Evolutionary conservation across 2,797 vertebrate genomes (phyloP).

Genomic region (Psittacula echo): DNA sequence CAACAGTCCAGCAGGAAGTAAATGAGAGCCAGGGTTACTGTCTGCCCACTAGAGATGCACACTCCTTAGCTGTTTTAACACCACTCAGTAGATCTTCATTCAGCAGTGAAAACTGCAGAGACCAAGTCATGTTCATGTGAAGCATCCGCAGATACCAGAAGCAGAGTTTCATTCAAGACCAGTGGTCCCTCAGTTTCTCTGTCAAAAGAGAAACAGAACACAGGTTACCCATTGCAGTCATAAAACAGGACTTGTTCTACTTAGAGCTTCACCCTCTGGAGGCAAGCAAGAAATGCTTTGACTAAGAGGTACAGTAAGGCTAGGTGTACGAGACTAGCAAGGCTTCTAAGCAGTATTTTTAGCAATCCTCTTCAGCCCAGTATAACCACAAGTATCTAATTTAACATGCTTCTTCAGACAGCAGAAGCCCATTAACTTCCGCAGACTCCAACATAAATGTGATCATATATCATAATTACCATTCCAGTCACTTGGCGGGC

Average conservation of each 20-base stretch:
- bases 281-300: not conserved
- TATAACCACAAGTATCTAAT: not conserved
- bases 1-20: not conserved
- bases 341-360: not conserved
- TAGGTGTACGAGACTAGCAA: not conserved
- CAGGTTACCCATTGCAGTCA: not conserved
- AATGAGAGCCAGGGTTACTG: not conserved
- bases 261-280: not conserved
- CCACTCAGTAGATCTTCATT: not conserved
- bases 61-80: not conserved
- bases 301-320: not conserved
- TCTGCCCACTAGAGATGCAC: not conserved
- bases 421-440: not conserved
- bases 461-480: not conserved
- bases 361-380: not conserved
- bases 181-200: not conserved
- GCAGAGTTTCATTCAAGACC: not conserved
- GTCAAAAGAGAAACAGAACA: not conserved
- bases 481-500: not conserved
- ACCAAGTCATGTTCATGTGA: rapidly evolving
- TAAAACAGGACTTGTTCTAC: rapidly evolving
- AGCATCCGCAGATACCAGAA: not conserved
- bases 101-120: not conserved
- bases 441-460: not conserved
- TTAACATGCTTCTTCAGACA: not conserved